These are phyloP conservation scores for Rhagoletis pomonella DNA, from an alignment of 1,140 invertebrate species.

Conservation along the genomic window DNA sequence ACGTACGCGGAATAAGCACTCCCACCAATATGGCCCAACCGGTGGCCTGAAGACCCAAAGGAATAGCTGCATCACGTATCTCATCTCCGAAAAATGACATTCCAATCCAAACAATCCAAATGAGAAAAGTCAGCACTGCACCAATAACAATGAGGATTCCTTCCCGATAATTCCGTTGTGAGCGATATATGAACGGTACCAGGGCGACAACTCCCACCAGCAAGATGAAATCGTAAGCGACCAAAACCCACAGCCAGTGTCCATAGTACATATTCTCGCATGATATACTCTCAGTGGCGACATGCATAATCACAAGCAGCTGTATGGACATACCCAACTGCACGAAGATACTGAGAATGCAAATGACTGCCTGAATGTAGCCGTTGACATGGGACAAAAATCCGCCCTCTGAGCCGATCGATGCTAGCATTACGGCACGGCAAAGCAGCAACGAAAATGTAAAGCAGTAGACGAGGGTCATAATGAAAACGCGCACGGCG, in stretches of 20 bases:
- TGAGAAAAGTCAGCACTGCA: conserved; percentile 68
- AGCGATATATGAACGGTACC: conserved; percentile 77
- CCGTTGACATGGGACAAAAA: conserved; percentile 79
- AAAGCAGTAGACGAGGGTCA: conserved; percentile 76
- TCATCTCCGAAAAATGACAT: conserved; percentile 75
- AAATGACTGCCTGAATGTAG: conserved; percentile 77
- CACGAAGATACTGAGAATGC: conserved; percentile 77
- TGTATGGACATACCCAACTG: conserved; percentile 76
- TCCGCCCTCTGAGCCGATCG: conserved; percentile 77
- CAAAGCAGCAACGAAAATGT: conserved; percentile 77
- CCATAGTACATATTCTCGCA: conserved; percentile 74
- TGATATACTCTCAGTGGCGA: conserved; percentile 69
- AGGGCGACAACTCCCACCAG: conserved; percentile 76
- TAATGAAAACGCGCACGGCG: conserved; percentile 70
- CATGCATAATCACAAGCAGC: conserved; percentile 72
- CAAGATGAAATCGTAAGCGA: conserved; percentile 77
- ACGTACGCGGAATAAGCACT: conserved; percentile 79
- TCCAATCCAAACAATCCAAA: conserved; percentile 77
- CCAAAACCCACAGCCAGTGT: conserved; percentile 72
- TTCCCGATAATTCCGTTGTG: conserved; percentile 80
- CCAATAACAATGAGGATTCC: conserved; percentile 75
- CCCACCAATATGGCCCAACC: conserved; percentile 76
- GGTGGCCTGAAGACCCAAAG: conserved; percentile 77
- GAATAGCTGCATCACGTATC: conserved; percentile 78
- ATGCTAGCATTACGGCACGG: conserved; percentile 77